Evolutionary conservation across 2,113 vertebrate genomes (phyloP), one percentile per base, ranked within the genome.

Genomic region (Mesocricetus auratus): DNA sequence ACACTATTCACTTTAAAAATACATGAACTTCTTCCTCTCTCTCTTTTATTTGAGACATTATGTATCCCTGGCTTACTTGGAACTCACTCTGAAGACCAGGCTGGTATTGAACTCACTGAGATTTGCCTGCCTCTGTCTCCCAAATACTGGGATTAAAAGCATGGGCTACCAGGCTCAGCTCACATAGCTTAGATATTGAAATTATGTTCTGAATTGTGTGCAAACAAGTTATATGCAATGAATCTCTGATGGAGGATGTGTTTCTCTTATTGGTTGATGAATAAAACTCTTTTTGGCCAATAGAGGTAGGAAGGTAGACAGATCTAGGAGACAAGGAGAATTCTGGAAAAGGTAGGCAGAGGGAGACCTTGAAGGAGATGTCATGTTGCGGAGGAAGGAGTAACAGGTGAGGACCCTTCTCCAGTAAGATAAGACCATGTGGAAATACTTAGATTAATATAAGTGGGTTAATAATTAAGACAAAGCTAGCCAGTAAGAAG

Each of bases 121-220:
- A 29, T 39, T 4, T 7, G 42, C 56, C 56, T 39, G 36, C 12
- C 56, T 60, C 56, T 82, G 56, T 36, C 56, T 39, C n/a, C 33
- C 22, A 82, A 60, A n/a, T 17, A 11, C 56, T 82, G 56, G 13
- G 22, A 15, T 82, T 60, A 82, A 39, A 29, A 13, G 56, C 0
- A 0, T 82, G 56, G 6, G 24, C 79, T 24, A 26, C 79, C n/a
- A 60, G 0, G 16, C 36, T n/a, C n/a, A n/a, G 7, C 15, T 62
- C 7, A 62, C 56, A 62, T 39, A 83, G 56, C 12, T 62, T 29
- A 83, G 82, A 68, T 45, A 42, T n/a, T 88, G 5, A 62, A 89
- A 81, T 56, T 94, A 45, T 81, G n/a, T 89, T 95, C 74, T 86
- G 10, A 96, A 93, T 86, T 68, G 15, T 83, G 9, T 87, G 24